Evolutionary conservation across 2,797 vertebrate genomes (phyloP), one percentile per base, ranked within the genome.

Genomic region (Pipistrellus pipistrellus): DNA sequence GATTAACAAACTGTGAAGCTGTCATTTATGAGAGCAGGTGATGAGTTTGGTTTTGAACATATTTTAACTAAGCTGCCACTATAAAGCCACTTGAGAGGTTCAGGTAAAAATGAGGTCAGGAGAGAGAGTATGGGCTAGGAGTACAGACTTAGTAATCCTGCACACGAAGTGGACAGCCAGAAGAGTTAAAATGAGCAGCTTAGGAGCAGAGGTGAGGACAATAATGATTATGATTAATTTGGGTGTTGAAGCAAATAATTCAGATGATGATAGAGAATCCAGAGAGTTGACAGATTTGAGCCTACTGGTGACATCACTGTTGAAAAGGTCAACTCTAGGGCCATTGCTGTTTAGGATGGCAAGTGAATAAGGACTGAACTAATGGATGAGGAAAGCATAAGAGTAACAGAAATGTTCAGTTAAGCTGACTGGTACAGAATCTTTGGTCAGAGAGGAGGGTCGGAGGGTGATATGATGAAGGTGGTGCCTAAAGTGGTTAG

Each of bases 1-100:
- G 81, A 77, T 82, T 77, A 88, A 78, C 27, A 93, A 96, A 93
- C 6, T 11, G 18, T 62, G 38, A 30, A 25, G 17, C 11, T 92
- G 25, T 35, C 23, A 68, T 89, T 85, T 88, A 66, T 17, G 20
- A 85, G n/a, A 71, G 20, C 8, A 88, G 32, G 38, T 35, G 38
- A 44, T 30, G 7, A 78, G 53, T 23, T 77, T 46, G 9, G 46
- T 68, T 91, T 90, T 82, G 64, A 84, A 85, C 6, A 75, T 13
- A 73, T 82, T 85, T 92, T 90, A 92, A 86, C 27, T 17, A 80
- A 84, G 41, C 23, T 68, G 66, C n/a, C 68, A 44, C 23, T 38
- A 25, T 41, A 48, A 94, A 92, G 75, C 44, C 55, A 90, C 75
- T 18, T 62, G 21, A 75, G 20, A 69, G 66, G 68, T 30, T 48